phyloP scores from a whole-genome alignment of 1,140 invertebrate species.

The Palaemon carinicauda region DNA sequence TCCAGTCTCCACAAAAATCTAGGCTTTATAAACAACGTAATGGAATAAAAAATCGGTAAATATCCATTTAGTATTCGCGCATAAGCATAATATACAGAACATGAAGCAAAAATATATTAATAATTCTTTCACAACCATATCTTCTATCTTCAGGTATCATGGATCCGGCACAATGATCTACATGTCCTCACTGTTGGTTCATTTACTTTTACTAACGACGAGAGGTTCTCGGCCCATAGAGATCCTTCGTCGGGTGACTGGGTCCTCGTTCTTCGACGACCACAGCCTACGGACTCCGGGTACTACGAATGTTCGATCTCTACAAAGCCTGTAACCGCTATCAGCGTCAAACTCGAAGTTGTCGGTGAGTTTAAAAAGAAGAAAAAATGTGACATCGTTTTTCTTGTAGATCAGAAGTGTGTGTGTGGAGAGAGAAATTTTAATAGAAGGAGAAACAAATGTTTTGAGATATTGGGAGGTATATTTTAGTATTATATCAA shows the following conservation, averaged over 20 bases:
- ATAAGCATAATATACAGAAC: no score
- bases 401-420: no score
- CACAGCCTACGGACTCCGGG: slow-evolving; percentile 12
- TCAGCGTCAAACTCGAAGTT: slow-evolving; percentile 7
- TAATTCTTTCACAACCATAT: background rate
- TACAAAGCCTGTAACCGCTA: background rate
- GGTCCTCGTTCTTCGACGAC: slow-evolving; percentile 6
- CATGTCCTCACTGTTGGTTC: slow-evolving; percentile 27
- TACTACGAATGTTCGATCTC: slow-evolving; percentile 33
- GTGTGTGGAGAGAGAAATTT: background rate
- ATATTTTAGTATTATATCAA: no score
- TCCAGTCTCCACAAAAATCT: no score
- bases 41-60: no score
- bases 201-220: slow-evolving; percentile 30
- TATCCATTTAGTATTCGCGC: no score
- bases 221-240: slow-evolving; percentile 28
- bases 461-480: background rate
- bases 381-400: no score
- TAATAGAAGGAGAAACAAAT: background rate
- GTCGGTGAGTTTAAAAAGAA: slow-evolving; percentile 8
- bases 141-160: slow-evolving; percentile 33
- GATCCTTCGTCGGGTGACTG: slow-evolving; percentile 20
- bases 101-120: no score
- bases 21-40: no score
- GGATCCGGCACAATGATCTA: slow-evolving; percentile 23